Base-by-base conservation (phyloP, 2,888 invertebrate species). In the Thyatira batis region DNA sequence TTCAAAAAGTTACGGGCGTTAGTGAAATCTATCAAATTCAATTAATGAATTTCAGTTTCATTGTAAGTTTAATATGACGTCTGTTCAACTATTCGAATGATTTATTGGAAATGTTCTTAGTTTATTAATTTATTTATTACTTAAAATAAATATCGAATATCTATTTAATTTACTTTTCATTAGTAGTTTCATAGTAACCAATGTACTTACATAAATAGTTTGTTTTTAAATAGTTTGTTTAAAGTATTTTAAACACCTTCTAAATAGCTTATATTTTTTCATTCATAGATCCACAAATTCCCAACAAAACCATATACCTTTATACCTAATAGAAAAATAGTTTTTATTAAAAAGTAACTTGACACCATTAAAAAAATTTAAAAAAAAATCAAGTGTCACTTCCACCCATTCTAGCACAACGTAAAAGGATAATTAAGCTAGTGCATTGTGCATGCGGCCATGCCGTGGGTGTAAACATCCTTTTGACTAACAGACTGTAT, bases 401-500 rank as follows among this genome's bases (percentile, higher is more conserved):
- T 82, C 75, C 60, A 71, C 58, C 1, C 6, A 39, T 30, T 28
- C 45, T 59, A 60, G 49, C 30, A 61, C 51, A 25, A 10, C 8
- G 57, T 48, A 9, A 4, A 53, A 52, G 61, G 56, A 76, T 78
- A 83, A 80, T 84, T 76, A 78, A 80, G 68, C 64, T 54, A 63
- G 71, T 77, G 78, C 78, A 83, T 73, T 70, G 78, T 80, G 74
- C 74, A 79, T 63, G 65, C 54, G 53, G 59, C 60, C 62, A 59
- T 63, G 54, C 57, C 50, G 53, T 60, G 67, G 62, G 67, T 74
- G 76, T 73, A 67, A 75, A 76, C 70, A 76, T 69, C 68, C 76
- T 80, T 80, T 80, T 79, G 77, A 78, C 78, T 73, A 79, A 65
- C 76, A 71, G 72, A 73, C 71, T 71, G 75, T 74, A 61, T 74